phyloP scores from a whole-genome alignment of 2,888 invertebrate species.

The Tethea ocularis region DNA sequence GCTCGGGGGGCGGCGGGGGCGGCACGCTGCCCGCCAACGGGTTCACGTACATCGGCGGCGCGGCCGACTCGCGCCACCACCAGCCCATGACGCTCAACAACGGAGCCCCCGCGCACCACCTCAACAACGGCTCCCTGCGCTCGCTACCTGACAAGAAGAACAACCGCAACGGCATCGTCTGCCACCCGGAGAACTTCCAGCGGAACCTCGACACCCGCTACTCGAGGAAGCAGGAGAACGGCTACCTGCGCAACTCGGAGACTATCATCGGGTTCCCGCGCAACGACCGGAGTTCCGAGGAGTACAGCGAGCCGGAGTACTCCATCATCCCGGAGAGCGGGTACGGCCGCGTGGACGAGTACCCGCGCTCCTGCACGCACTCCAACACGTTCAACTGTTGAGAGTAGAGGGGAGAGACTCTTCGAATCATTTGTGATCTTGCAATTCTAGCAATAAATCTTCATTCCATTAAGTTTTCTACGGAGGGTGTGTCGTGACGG shows the following conservation, averaged over 20 bases:
- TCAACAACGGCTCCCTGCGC: constrained; percentile 80
- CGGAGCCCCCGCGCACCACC: constrained; percentile 77
- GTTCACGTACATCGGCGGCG: constrained; percentile 89
- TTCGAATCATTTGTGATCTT: constrained; percentile 80
- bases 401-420: constrained; percentile 55
- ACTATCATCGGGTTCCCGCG: constrained; percentile 73
- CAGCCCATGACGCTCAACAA: constrained; percentile 79
- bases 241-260: constrained; percentile 76
- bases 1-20: constrained; percentile 79
- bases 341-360: constrained; percentile 63
- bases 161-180: constrained; percentile 72
- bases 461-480: constrained; percentile 82
- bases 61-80: constrained; percentile 84
- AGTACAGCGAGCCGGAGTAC: constrained; percentile 80
- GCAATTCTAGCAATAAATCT: constrained; percentile 84
- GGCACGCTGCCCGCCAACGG: constrained; percentile 88
- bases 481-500: constrained; percentile 65
- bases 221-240: constrained; percentile 80
- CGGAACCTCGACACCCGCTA: constrained; percentile 79
- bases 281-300: constrained; percentile 54
- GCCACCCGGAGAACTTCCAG: constrained; percentile 80
- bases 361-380: constrained; percentile 73
- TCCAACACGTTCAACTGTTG: constrained; percentile 83
- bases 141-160: constrained; percentile 78
- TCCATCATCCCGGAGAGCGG: constrained; percentile 76